Base-by-base conservation (phyloP, 2,113 vertebrate species). In the Corythornis cristatus region DNA sequence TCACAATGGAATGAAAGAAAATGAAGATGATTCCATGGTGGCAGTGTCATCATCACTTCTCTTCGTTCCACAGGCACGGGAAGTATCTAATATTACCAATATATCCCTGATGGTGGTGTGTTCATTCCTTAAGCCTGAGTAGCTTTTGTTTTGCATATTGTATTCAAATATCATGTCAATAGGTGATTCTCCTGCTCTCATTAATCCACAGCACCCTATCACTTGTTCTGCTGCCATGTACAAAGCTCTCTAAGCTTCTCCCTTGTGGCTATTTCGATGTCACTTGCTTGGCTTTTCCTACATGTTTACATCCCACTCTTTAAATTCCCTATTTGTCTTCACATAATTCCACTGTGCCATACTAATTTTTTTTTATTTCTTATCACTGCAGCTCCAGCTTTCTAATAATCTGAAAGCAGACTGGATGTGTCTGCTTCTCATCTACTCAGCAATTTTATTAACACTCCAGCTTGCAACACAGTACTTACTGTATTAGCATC, bases 321-420 rank as follows among this genome's bases (percentile, higher is more conserved):
- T 58, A 82, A 88, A 93, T 25, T 91, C 79, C 62, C 23, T 43
- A 9, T 91, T 93, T 87, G 79, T 87, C 64, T 83, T 88, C 5
- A 8, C 16, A 18, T 89, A 82, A 94, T 73, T 82, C 71, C 82
- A 61, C 35, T n/a, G 45, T 56, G 82, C 40, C 45, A 29, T 18
- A 7, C 15, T 60, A 80, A 60, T 64, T 66, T 56, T 48, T 16
- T 5, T 26, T 16, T 40, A 65, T 82, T 45, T 76, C 66, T 89
- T 85, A 83, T 31, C 83, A 66, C 71, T 65, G 62, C 2, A 14
- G 75, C 71, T 80, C 58, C 79, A 95, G 86, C 54, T 70, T 48
- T 73, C 58, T 35, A 2, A 43, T 23, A 20, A 20, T 23, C 57
- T 61, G 67, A 61, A 12, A 75, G 26, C 53, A 87, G 66, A 56